Conservation (phyloP, 2,888 invertebrate genomes). For the Latheticus oryzae region DNA sequence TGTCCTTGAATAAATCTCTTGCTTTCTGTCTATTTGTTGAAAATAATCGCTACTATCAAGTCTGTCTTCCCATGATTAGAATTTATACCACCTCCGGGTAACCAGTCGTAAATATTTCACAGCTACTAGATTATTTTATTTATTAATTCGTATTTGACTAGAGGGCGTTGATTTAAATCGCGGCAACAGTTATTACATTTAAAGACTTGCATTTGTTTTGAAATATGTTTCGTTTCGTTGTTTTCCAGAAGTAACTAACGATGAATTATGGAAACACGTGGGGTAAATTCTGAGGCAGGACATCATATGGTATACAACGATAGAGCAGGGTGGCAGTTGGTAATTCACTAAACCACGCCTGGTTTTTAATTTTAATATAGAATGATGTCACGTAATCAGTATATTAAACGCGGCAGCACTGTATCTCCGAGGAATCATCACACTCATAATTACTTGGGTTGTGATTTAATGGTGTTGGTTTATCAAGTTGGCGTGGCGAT, state of each 20-base stretch:
- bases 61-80: too few species aligned
- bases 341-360: conserved; percentile 52
- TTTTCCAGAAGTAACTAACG: conserved; percentile 41
- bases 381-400: conserved; percentile 64
- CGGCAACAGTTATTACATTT: conserved; percentile 23
- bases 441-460: conserved; percentile 59
- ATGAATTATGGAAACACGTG: conserved; percentile 47
- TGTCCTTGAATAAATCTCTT: too few species aligned
- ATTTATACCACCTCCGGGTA: too few species aligned
- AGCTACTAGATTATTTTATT: too few species aligned
- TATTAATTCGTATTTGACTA: conserved; percentile 12
- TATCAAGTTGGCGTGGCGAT: too few species aligned
- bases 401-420: conserved; percentile 59
- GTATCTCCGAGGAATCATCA: conserved; percentile 63
- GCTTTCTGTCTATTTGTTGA: too few species aligned
- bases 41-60: too few species aligned
- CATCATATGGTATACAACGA: too few species aligned
- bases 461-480: conserved; percentile 55
- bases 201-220: conserved; percentile 21
- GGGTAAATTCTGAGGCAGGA: conserved; percentile 44
- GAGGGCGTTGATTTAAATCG: conserved; percentile 30
- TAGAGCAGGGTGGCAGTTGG: conserved; percentile 40
- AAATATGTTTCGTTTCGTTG: conserved; percentile 33
- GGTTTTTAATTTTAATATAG: conserved; percentile 63
- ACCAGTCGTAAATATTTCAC: too few species aligned